These are phyloP conservation scores for Lethrus apterus DNA, from an alignment of 1,140 invertebrate species.

Conservation along the genomic window DNA sequence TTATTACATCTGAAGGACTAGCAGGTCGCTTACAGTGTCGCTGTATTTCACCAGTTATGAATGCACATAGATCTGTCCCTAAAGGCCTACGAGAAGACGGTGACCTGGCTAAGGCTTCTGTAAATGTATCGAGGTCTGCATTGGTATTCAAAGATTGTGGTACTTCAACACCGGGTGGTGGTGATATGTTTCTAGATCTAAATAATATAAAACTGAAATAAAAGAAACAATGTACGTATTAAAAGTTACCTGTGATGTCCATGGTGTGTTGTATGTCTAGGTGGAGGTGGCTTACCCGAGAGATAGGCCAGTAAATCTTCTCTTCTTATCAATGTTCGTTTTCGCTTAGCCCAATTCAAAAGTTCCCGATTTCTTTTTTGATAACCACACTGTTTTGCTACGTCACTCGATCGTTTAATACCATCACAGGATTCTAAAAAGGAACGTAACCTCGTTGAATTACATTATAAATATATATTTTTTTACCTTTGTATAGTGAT, in stretches of 20 bases:
- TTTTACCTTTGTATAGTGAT: constrained; percentile 68
- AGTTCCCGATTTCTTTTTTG: constrained; percentile 69
- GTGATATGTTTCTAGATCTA: constrained; percentile 46
- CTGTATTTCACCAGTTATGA: constrained; percentile 69
- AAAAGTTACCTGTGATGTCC: constrained; percentile 24
- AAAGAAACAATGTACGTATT: constrained; percentile 7
- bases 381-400: constrained; percentile 64
- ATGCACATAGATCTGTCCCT: constrained; percentile 60
- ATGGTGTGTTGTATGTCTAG: constrained; percentile 46
- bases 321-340: constrained; percentile 59
- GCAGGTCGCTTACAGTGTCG: constrained; percentile 66
- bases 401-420: constrained; percentile 58
- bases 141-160: constrained; percentile 41
- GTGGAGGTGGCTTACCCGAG: constrained; percentile 61
- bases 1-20: constrained; percentile 47
- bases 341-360: constrained; percentile 69
- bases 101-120: constrained; percentile 63
- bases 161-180: constrained; percentile 43
- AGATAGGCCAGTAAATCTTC: constrained; percentile 76
- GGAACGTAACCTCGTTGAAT: constrained; percentile 12
- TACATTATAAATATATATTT: neutral
- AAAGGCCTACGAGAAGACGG: constrained; percentile 43
- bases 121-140: constrained; percentile 62
- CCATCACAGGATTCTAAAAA: constrained; percentile 65
- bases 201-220: constrained; percentile 6